phyloP scores from a whole-genome alignment of 2,113 vertebrate genomes.

The Peromyscus californicus region DNA sequence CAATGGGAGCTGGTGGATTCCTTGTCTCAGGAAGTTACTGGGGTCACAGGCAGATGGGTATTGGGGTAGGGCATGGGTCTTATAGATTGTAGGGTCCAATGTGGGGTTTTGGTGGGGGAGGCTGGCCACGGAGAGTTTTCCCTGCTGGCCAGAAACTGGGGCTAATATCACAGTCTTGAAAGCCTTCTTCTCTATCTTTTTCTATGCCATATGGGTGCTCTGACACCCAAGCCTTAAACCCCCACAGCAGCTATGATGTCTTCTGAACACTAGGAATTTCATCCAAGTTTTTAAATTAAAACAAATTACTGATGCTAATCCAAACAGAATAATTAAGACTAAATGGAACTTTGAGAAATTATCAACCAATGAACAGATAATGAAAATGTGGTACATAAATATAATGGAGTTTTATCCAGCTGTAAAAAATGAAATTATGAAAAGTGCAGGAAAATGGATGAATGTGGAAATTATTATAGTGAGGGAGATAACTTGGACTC shows the following conservation, averaged over 20 bases:
- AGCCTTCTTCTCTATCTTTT: neutral
- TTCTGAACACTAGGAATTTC: neutral
- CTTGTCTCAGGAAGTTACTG: too few species aligned
- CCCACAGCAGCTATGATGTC: neutral
- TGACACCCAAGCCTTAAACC: neutral
- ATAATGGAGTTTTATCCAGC: neutral
- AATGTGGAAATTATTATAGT: neutral
- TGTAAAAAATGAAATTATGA: neutral
- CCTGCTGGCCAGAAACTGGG: neutral
- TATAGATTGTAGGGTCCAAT: too few species aligned
- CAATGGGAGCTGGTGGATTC: too few species aligned
- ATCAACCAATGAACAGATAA: neutral
- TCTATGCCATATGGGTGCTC: neutral
- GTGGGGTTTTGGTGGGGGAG: too few species aligned
- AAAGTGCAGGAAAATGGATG: neutral
- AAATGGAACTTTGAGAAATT: constrained; percentile 24
- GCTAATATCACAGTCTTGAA: neutral
- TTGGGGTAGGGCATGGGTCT: too few species aligned
- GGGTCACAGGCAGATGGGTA: too few species aligned
- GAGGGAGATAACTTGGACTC: neutral
- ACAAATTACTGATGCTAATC: constrained; percentile 19
- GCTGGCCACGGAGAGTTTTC: neutral
- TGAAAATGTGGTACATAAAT: neutral
- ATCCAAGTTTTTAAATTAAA: constrained; percentile 31
- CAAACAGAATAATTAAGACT: constrained; percentile 51